phyloP scores from a whole-genome alignment of 2,888 invertebrate species.

The Thereva unica region DNA sequence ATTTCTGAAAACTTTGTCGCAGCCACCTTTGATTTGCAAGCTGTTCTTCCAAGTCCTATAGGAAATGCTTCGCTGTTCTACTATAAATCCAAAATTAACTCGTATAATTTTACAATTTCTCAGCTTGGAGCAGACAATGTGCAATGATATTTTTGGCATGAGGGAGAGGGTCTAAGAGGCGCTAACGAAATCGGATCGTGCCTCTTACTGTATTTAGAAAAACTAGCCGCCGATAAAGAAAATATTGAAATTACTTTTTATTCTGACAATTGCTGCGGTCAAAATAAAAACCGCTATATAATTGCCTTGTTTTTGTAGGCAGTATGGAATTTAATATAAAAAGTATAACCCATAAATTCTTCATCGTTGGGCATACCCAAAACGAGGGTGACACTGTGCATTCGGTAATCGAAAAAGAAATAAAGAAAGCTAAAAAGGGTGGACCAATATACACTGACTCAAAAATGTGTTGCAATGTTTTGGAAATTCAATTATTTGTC shows the following conservation, averaged over 20 bases:
- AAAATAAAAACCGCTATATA: not conserved
- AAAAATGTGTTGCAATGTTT: no score
- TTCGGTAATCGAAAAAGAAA: not conserved
- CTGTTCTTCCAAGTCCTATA: slow-evolving; percentile 67
- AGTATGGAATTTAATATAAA: not conserved
- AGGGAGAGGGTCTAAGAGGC: slow-evolving; percentile 49
- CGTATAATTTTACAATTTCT: slow-evolving; percentile 27
- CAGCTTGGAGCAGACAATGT: not conserved
- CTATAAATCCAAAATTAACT: slow-evolving; percentile 25
- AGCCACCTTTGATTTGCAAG: slow-evolving; percentile 51
- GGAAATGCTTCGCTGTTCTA: slow-evolving; percentile 56
- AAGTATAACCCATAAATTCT: not conserved
- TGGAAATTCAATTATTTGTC: no score
- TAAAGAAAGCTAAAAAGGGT: not conserved
- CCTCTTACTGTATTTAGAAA: not conserved
- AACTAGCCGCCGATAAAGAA: not conserved
- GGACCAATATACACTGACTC: no score
- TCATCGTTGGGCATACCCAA: not conserved
- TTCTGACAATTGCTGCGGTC: not conserved
- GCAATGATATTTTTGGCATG: slow-evolving; percentile 50
- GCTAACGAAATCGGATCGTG: slow-evolving; percentile 48
- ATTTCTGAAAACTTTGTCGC: not conserved
- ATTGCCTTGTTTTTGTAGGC: not conserved
- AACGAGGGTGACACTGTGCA: not conserved
- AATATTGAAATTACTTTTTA: not conserved